These are phyloP conservation scores for Steinernema hermaphroditum DNA, from an alignment of 2,888 invertebrate species.

Conservation along the genomic window DNA sequence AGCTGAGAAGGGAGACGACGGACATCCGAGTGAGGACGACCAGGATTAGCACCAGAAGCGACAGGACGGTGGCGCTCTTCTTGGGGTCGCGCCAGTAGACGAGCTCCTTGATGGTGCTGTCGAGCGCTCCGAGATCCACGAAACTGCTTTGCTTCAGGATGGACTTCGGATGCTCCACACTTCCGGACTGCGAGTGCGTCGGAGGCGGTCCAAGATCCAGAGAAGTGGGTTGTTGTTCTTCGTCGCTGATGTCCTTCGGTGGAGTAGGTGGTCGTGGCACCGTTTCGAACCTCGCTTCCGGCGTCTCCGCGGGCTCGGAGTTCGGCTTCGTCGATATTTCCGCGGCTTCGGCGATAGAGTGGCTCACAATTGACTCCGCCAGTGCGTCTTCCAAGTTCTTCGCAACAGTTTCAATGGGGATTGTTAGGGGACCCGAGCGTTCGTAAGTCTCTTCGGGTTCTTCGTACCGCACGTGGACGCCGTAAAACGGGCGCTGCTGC, in stretches of 20 bases:
- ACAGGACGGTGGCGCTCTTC: slow-evolving; percentile 90
- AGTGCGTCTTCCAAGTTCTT: slow-evolving; percentile 29
- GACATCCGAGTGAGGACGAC: slow-evolving; percentile 91
- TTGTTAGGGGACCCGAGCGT: slow-evolving; percentile 53
- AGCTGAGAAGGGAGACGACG: slow-evolving; percentile 80
- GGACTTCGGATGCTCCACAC: slow-evolving; percentile 7
- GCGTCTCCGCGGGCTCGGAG: not conserved
- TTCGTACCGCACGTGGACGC: slow-evolving; percentile 9
- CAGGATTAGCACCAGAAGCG: slow-evolving; percentile 83
- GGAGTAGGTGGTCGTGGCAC: slow-evolving; percentile 62
- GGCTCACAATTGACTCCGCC: slow-evolving; percentile 12
- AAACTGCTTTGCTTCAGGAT: not conserved
- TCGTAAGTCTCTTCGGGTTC: slow-evolving; percentile 37
- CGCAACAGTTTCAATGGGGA: slow-evolving; percentile 45
- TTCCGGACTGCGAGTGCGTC: slow-evolving; percentile 21
- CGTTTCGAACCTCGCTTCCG: slow-evolving; percentile 41
- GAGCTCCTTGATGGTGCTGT: slow-evolving; percentile 68
- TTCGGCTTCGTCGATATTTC: not conserved
- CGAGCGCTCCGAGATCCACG: not conserved
- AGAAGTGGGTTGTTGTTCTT: slow-evolving; percentile 52
- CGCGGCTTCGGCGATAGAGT: slow-evolving; percentile 17
- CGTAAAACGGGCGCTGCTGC: not conserved
- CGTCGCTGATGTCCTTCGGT: slow-evolving; percentile 58
- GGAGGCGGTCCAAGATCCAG: slow-evolving; percentile 56
- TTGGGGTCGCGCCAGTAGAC: slow-evolving; percentile 96